Evolutionary conservation across 2,797 vertebrate genomes (phyloP).

Genomic region (Peromyscus attwateri): DNA sequence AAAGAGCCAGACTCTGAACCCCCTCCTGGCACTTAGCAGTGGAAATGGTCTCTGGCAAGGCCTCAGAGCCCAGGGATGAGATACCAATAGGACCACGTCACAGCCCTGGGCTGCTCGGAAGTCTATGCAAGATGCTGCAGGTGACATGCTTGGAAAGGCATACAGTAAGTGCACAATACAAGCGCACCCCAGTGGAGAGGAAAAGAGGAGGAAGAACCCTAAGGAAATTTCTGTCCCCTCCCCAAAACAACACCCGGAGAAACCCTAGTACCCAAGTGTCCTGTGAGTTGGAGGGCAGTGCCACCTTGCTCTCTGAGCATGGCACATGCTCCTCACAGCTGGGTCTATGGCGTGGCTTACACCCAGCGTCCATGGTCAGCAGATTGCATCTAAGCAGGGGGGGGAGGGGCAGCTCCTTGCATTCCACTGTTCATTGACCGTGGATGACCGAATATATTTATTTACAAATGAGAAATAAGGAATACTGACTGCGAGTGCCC

Average conservation of each 20-base stretch:
- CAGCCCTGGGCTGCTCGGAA: background rate
- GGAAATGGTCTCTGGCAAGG: background rate
- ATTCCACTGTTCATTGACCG: background rate
- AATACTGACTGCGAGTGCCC: background rate
- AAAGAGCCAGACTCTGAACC: background rate
- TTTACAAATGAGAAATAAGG: constrained; percentile 27
- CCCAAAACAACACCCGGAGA: too few relatives aligned
- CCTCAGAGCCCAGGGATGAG: background rate
- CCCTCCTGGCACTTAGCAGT: too few relatives aligned
- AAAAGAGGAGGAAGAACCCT: background rate
- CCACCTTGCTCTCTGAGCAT: background rate
- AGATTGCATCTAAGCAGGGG: background rate
- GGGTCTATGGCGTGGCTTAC: background rate
- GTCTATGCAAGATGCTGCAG: background rate
- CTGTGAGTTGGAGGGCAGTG: rapidly evolving
- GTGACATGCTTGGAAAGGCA: background rate
- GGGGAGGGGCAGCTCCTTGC: background rate
- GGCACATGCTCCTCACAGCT: background rate
- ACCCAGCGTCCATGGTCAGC: background rate
- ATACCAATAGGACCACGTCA: background rate
- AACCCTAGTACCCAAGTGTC: background rate
- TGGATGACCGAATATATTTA: background rate
- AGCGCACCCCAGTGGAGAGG: rapidly evolving
- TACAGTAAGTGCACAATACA: too few relatives aligned
- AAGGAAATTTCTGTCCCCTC: too few relatives aligned